Percentiles rank a stretch among this genome's conserved stretches.
These are phyloP conservation scores for Chelonus formosanus DNA, from an alignment of 2,888 invertebrate genomes.

Conservation along the genomic window DNA sequence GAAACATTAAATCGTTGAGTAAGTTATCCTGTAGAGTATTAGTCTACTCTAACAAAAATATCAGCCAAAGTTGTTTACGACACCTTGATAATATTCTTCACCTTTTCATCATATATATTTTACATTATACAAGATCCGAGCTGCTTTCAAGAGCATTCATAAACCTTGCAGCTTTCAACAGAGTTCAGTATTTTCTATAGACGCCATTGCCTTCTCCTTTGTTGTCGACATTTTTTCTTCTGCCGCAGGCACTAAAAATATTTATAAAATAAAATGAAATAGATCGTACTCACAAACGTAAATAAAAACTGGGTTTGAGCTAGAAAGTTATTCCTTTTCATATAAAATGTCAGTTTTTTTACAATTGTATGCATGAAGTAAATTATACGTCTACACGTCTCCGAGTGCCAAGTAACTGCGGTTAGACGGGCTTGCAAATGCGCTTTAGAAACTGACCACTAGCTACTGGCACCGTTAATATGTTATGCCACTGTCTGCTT, in stretches of 20 bases:
- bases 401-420: constrained; percentile 15
- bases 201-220: constrained; percentile 6
- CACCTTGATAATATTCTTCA: constrained; percentile 41
- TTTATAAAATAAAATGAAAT: constrained; percentile 7
- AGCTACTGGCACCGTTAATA: not conserved
- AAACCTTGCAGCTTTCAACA: constrained; percentile 22
- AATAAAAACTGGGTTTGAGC: not conserved
- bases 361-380: not conserved
- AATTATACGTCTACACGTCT: not conserved
- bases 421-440: not conserved
- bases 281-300: not conserved
- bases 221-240: not conserved
- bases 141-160: constrained; percentile 36
- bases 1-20: constrained; percentile 36
- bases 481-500: no score
- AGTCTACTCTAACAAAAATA: constrained; percentile 37
- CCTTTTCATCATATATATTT: constrained; percentile 25
- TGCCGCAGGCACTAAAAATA: constrained; percentile 6
- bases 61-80: constrained; percentile 39
- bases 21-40: constrained; percentile 19
- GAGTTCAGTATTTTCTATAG: constrained; percentile 14
- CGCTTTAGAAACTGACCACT: not conserved
- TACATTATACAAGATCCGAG: constrained; percentile 23
- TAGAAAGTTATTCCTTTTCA: constrained; percentile 3
- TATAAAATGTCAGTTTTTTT: not conserved